Evolutionary conservation across 2,113 vertebrate genomes (phyloP), one percentile per base, ranked within the genome.

Genomic region (Oriolus oriolus): DNA sequence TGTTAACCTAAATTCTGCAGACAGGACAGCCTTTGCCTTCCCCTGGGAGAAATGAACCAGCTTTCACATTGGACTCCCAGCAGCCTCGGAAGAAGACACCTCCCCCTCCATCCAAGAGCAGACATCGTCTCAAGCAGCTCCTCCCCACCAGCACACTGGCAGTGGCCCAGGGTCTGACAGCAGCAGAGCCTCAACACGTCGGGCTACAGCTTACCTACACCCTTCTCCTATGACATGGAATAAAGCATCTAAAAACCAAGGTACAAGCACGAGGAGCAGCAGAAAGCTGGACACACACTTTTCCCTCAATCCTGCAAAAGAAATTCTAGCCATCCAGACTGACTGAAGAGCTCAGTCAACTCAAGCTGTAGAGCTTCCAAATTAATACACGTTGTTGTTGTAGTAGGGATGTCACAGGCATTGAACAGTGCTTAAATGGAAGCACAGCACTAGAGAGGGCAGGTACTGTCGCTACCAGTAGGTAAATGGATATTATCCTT

Each of bases 1-100:
- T 76, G 50, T 68, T 74, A 82, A 66, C 79, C 84, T 71, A 64
- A n/a, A 52, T 92, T 92, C 53, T 95, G 69, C 60, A 87, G 30
- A 47, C 15, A 57, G 63, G 57, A 56, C 45, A 35, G 39, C 1
- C n/a, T 77, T 85, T 79, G 47, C 23, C 63, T 66, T 87, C 52
- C 89, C 37, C 65, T n/a, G 35, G 35, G 39, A 89, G 54, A 71
- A 80, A 10, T 2, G 19, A 84, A 23, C 10, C n/a, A 76, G 63
- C 7, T 87, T 87, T 56, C 27, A 11, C 35, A 9, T 6, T 9
- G 30, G 18, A n/a, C 33, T 45, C 59, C 17, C 37, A 76, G 70
- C 18, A 76, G 31, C n/a, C 18, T 47, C 60, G 42, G 35, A 49
- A 54, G 39, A 37, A 78, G 56, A 37, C 54, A 28, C 14, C 7